A percentile compares a stretch with the other conserved stretches of the same genome.
These are phyloP conservation scores for Aplysina aerophoba DNA, from an alignment of 37 sponge, comb jelly and placozoan genomes.

Conservation along the genomic window DNA sequence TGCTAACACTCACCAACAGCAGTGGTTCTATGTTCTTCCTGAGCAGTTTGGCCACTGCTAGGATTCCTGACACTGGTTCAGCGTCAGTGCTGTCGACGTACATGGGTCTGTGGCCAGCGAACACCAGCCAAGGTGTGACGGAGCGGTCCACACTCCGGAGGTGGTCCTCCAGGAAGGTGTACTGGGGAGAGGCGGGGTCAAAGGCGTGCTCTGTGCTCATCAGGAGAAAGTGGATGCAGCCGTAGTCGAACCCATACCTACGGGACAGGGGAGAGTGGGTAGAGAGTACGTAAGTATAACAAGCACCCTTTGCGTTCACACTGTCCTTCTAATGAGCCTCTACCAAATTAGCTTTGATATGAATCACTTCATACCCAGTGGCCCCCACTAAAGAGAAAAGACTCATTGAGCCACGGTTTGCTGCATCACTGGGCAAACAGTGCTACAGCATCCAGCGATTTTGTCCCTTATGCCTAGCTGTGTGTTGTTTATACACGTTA, in stretches of 20 bases:
- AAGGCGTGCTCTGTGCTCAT: constrained; percentile 86
- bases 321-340: no score
- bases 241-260: constrained; percentile 81
- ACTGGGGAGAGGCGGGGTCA: constrained; percentile 41
- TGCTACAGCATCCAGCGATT: no score
- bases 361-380: no score
- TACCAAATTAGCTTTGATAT: no score
- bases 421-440: no score
- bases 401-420: no score
- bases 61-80: neutral
- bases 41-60: constrained; percentile 43
- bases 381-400: no score
- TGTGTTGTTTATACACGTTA: neutral
- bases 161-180: constrained; percentile 54
- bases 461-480: neutral
- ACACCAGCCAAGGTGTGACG: constrained; percentile 81
- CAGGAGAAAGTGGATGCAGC: constrained; percentile 68
- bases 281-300: no score
- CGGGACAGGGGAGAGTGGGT: no score
- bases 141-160: constrained; percentile 63
- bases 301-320: no score
- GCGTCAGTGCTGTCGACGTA: constrained; percentile 60
- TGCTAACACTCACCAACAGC: constrained; percentile 47
- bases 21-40: constrained; percentile 61
- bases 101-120: constrained; percentile 86